Base-by-base conservation (phyloP, 2,888 invertebrate genomes). In the Caenorhabditis japonica region DNA sequence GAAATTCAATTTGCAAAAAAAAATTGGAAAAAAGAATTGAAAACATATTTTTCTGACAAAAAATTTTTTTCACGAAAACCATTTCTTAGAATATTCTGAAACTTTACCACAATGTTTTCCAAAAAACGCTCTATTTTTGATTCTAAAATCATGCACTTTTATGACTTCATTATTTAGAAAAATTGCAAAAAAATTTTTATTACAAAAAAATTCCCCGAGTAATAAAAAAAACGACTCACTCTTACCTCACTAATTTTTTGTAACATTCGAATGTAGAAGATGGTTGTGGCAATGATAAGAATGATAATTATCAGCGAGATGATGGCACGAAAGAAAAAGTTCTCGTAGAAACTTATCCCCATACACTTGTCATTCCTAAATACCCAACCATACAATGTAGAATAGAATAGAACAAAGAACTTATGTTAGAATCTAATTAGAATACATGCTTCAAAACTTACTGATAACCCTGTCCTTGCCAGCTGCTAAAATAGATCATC, bases 181-280 rank as follows among this genome's bases (percentile, higher is more conserved):
- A n/a, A n/a, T n/a, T n/a, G n/a, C n/a, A n/a, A n/a, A n/a, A n/a
- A n/a, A n/a, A n/a, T n/a, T n/a, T n/a, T n/a, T n/a, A n/a, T n/a
- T n/a, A n/a, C n/a, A n/a, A n/a, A n/a, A n/a, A n/a, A n/a, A n/a
- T n/a, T n/a, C n/a, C n/a, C n/a, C n/a, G n/a, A n/a, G n/a, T n/a
- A n/a, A n/a, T n/a, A n/a, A n/a, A n/a, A n/a, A n/a, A n/a, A n/a
- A n/a, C n/a, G n/a, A n/a, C n/a, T n/a, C n/a, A n/a, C n/a, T n/a
- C 41, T 34, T 13, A 79, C 79, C 70, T 75, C 71, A 7, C 49
- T 75, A 30, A 80, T 74, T 27, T 75, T 77, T 34, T 62, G 58
- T 34, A 91, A 90, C 77, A 92, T 91, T 84, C 91, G 91, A 1
- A 89, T 85, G 87, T 92, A 92, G 77, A 91, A 91, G 80, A 90